Evolutionary conservation across 2,113 vertebrate species (phyloP).

Genomic region (Sclerurus mexicanus): DNA sequence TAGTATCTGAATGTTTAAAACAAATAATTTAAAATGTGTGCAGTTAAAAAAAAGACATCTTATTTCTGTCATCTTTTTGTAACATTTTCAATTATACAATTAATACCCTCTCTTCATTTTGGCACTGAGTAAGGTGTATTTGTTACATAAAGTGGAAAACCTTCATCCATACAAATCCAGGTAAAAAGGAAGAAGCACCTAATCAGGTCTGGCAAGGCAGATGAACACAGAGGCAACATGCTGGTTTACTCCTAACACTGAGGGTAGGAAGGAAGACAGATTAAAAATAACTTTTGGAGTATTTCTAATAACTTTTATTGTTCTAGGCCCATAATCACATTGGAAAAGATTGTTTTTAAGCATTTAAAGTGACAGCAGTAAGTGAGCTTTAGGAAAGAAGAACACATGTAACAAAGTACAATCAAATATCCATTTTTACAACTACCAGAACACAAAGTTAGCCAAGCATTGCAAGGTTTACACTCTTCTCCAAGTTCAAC

Average conservation of each 20-base stretch:
- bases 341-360: no score
- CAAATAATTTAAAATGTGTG: background rate
- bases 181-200: background rate
- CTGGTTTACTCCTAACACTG: background rate
- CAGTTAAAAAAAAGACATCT: background rate
- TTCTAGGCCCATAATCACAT: no score
- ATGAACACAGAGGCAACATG: background rate
- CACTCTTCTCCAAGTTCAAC: background rate
- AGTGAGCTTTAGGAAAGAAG: no score
- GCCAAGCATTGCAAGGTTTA: background rate
- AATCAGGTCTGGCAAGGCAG: background rate
- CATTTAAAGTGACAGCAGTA: no score
- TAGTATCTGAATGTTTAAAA: background rate
- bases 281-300: background rate
- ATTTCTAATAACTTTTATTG: background rate
- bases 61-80: background rate
- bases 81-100: background rate
- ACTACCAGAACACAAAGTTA: no score
- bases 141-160: background rate
- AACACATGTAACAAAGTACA: no score
- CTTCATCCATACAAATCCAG: background rate
- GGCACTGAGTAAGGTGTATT: background rate
- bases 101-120: background rate
- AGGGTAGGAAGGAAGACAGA: background rate
- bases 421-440: no score